Evolutionary conservation across 1,140 invertebrate genomes (phyloP), one percentile per base, ranked within the genome.

Genomic region (Chelonus insularis): DNA sequence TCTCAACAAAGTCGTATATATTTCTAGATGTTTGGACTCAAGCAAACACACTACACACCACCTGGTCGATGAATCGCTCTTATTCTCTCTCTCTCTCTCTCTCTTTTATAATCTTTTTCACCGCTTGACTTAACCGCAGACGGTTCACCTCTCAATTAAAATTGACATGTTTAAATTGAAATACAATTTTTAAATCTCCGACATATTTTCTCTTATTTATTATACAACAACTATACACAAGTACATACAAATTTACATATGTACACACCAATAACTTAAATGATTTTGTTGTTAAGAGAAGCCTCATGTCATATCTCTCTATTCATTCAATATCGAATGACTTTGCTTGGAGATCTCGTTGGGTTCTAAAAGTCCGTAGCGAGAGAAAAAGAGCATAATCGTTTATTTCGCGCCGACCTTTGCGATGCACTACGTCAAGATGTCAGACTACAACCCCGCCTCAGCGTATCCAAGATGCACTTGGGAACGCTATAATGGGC

Each of bases 351-450:
- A 29, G 3, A 4, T 29, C 25, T 29, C 7, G 25, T 29, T 29
- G n/a, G 25, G 25, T 7, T 29, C 25, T 43, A 18, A 43, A 43
- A 43, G 18, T 9, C 14, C 5, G 16, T 20, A 43, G 14, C 8
- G 18, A 43, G 14, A 43, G 41, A 43, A 18, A 18, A 59, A 70
- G 68, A 63, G 74, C 72, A 75, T 77, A 79, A 80, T 80, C 77
- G 77, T 80, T 79, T 80, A 78, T 80, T 79, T 76, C 74, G 70
- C 76, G 73, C 72, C 77, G 77, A 77, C 73, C 77, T 80, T 79
- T 78, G 76, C 76, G 66, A 75, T 72, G 76, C 77, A 80, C 75
- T 79, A 81, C 78, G 77, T 81, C 78, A 81, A 80, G 74, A 78
- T 79, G 78, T 80, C 79, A 79, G 78, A 74, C 41, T 71, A 68